phyloP scores from a whole-genome alignment of 2,797 vertebrate genomes.

The Sebastes jordani region DNA sequence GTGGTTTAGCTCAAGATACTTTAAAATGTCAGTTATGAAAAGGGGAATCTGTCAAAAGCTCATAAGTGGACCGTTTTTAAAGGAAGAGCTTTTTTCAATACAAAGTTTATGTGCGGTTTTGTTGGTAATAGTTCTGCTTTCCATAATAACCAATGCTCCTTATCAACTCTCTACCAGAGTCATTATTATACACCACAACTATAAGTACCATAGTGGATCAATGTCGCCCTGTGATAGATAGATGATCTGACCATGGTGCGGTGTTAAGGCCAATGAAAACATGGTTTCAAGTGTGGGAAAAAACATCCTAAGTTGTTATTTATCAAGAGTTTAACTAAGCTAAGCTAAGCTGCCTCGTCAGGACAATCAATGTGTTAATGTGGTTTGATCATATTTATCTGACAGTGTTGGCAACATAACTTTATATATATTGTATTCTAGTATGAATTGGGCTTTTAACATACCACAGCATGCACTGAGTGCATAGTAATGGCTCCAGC shows the following conservation, averaged over 20 bases:
- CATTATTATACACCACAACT: neutral
- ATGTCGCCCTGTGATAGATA: neutral
- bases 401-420: neutral
- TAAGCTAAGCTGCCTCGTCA: neutral
- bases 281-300: too few relatives aligned
- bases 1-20: conserved; percentile 4
- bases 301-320: neutral
- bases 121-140: neutral
- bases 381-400: neutral
- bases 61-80: neutral
- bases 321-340: neutral
- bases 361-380: neutral
- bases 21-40: neutral
- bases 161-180: neutral
- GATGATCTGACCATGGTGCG: neutral
- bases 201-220: neutral
- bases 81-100: neutral
- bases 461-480: neutral
- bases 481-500: neutral
- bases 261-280: too few relatives aligned
- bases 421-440: neutral
- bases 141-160: neutral
- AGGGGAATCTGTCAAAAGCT: conserved; percentile 1
- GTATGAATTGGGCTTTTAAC: neutral
- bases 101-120: neutral